Evolutionary conservation across 1,140 invertebrate species (phyloP), one percentile per base, ranked within the genome.

Genomic region (Cepaea nemoralis): DNA sequence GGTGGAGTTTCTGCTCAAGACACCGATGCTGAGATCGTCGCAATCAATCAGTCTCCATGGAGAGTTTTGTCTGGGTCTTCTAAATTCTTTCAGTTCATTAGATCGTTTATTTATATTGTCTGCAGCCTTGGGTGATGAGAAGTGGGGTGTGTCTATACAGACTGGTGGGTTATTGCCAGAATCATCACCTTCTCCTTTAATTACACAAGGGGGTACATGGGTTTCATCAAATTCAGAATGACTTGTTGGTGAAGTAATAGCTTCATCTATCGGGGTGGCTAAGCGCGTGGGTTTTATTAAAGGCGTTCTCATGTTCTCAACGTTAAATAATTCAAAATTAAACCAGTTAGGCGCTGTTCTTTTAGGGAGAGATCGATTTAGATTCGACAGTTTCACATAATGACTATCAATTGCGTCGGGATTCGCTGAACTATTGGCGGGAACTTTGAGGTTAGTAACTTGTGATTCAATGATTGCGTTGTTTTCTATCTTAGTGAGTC

Each of bases 281-380:
- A 77, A 22, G 6, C 37, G 48, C 14, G 75, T 63, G 0, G 75
- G 75, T 27, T 77, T 77, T n/a, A 77, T 77, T 14, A 77, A 27
- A 8, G 75, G 75, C 2, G 75, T 77, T n/a, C 75, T 55, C 37
- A 77, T n/a, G n/a, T 66, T 77, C 14, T 77, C 75, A 6, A 77
- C 50, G 31, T 77, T 77, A 27, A 77, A 63, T 33, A 48, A 63
- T 39, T 77, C 75, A 66, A 77, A 77, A 66, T 66, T 77, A 63
- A 35, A 77, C 45, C 59, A 66, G 33, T 77, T 77, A 35, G 67
- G 39, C 6, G 8, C 40, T 14, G 27, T 63, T 35, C 59, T 48
- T 55, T 77, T 77, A 19, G 75, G 59, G n/a, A 63, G 39, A 39
- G 37, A 39, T 22, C 59, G 10, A 39, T 59, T 33, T 6, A 77